Evolutionary conservation across 2,113 vertebrate species (phyloP).

Genomic region (Phylloscopus trochilus): DNA sequence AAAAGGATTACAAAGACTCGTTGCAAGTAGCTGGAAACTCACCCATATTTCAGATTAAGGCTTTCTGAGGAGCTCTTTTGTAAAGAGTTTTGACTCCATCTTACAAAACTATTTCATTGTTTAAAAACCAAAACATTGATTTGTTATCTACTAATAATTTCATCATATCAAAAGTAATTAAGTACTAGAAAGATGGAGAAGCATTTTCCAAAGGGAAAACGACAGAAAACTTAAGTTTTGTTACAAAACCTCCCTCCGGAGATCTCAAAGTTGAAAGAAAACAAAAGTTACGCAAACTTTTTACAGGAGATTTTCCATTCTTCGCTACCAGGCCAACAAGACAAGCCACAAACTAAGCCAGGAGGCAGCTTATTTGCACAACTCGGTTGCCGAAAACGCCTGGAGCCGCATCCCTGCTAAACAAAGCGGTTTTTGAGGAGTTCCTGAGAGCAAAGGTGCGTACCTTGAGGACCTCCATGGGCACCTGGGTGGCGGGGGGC

Average conservation of each 20-base stretch:
- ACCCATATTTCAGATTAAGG: conserved; percentile 54
- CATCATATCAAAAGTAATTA: not conserved
- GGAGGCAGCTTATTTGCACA: rapidly evolving
- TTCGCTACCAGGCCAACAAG: not conserved
- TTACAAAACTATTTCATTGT: not conserved
- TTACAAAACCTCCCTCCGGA: not conserved
- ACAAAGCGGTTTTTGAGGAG: not conserved
- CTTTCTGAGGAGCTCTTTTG: conserved; percentile 53
- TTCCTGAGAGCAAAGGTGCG: not conserved
- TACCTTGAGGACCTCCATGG: conserved; percentile 93
- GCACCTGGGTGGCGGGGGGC: conserved; percentile 86
- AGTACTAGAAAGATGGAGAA: not conserved
- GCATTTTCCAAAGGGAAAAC: not conserved
- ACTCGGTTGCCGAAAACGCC: rapidly evolving
- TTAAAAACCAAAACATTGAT: not conserved
- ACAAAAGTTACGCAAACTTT: not conserved
- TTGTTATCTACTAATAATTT: not conserved
- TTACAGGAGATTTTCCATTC: not conserved
- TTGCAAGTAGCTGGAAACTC: conserved; percentile 75
- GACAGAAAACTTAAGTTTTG: not conserved
- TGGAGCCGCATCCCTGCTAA: not conserved
- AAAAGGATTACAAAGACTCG: conserved; percentile 86
- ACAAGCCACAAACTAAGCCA: not conserved
- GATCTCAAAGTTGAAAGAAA: not conserved
- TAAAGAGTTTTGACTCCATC: conserved; percentile 34